A percentile compares a stretch with the other conserved stretches of the same genome.
These are phyloP conservation scores for Nasonia oneida DNA, from an alignment of 2,888 invertebrate species.

Conservation along the genomic window DNA sequence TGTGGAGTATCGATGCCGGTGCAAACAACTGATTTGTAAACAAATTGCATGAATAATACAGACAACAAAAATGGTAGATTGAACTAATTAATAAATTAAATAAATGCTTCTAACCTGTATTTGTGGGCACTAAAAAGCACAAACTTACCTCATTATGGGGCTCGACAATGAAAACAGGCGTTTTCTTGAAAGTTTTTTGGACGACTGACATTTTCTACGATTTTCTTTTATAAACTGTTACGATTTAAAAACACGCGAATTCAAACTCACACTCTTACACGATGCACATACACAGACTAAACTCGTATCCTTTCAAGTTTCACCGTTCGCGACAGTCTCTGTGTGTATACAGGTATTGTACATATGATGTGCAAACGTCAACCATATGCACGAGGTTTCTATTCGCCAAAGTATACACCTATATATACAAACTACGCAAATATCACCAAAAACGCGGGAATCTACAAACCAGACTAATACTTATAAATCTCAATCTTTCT, in stretches of 20 bases:
- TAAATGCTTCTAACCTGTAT: neutral
- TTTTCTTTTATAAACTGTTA: neutral
- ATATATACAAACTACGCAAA: conserved; percentile 14
- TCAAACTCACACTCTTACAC: conserved; percentile 19
- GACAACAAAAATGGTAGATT: neutral
- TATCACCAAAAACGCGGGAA: conserved; percentile 40
- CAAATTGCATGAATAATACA: neutral
- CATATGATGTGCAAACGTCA: neutral
- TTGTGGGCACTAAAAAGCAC: neutral
- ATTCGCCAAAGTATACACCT: conserved; percentile 2
- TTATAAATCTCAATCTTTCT: neutral
- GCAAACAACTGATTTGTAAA: conserved; percentile 3
- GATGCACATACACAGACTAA: neutral
- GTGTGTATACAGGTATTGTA: neutral
- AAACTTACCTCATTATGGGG: conserved; percentile 86
- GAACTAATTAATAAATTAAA: neutral
- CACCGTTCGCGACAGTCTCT: too few relatives aligned
- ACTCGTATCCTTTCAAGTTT: neutral
- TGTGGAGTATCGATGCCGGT: neutral
- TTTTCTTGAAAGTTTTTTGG: conserved; percentile 82
- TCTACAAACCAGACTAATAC: conserved; percentile 8
- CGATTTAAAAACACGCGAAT: conserved; percentile 38
- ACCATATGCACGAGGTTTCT: conserved; percentile 22
- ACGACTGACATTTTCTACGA: conserved; percentile 45
- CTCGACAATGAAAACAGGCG: conserved; percentile 89